Evolutionary conservation across 2,797 vertebrate species (phyloP).

Genomic region (Otus scops): DNA sequence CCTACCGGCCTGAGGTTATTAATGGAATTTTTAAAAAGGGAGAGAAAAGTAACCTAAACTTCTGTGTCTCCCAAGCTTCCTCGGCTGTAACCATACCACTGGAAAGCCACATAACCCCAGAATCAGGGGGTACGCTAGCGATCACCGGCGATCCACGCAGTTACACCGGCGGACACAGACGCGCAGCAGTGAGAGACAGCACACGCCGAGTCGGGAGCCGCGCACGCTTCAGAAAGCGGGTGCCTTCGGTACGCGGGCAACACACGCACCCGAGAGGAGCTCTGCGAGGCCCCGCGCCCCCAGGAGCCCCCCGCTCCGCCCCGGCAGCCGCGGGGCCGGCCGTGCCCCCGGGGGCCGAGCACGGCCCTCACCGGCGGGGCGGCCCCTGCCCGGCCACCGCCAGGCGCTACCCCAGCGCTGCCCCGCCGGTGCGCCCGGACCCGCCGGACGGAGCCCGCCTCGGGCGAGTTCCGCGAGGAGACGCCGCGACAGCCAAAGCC

Average conservation of each 20-base stretch:
- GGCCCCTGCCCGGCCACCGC: background rate
- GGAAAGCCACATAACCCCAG: background rate
- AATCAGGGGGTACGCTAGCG: rapidly evolving
- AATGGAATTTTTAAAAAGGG: rapidly evolving
- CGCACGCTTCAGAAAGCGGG: rapidly evolving
- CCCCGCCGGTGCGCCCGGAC: background rate
- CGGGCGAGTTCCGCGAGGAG: background rate
- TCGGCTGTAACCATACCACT: rapidly evolving
- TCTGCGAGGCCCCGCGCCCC: background rate
- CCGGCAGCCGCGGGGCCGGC: background rate
- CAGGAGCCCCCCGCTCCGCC: too few relatives aligned
- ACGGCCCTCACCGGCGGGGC: background rate
- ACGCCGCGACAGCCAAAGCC: background rate
- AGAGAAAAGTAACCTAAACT: background rate
- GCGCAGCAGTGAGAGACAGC: rapidly evolving
- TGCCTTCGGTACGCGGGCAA: rapidly evolving
- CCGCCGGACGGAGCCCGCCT: background rate
- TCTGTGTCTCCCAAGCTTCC: too few relatives aligned
- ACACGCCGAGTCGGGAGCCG: rapidly evolving
- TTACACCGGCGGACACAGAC: rapidly evolving
- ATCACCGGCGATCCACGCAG: background rate
- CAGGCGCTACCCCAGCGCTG: background rate
- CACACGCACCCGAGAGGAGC: background rate
- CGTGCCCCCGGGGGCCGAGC: background rate
- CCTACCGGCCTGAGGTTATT: background rate